Percentiles rank a stretch among this genome's conserved stretches.
phyloP scores from a whole-genome alignment of 2,113 vertebrate genomes.

The Psittacara wagleri region DNA sequence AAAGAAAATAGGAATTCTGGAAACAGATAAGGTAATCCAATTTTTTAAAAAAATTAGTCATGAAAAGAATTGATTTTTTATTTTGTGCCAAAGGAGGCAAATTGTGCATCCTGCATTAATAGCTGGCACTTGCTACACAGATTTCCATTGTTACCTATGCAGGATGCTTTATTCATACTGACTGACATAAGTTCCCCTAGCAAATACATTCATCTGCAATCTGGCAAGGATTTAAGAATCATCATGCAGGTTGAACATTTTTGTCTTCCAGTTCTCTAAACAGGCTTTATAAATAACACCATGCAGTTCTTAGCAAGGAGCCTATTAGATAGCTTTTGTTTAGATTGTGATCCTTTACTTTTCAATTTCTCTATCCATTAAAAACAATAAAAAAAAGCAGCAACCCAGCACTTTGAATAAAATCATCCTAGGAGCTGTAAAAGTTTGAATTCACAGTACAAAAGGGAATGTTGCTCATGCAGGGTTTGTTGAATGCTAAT shows the following conservation, averaged over 20 bases:
- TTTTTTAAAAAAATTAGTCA: background rate
- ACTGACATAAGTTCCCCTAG: background rate
- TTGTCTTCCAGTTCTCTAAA: background rate
- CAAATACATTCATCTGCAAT: background rate
- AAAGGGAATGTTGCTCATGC: conserved; percentile 20
- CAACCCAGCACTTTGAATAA: background rate
- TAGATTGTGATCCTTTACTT: background rate
- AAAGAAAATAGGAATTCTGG: background rate
- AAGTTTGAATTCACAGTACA: conserved; percentile 25
- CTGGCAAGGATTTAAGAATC: background rate
- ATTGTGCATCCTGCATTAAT: background rate
- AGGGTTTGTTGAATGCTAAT: conserved; percentile 37
- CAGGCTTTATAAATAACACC: background rate
- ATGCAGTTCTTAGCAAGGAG: background rate
- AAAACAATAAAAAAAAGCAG: background rate
- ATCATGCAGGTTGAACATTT: background rate
- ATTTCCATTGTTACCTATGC: background rate
- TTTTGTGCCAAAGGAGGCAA: background rate
- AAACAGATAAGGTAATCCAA: background rate
- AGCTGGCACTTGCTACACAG: background rate
- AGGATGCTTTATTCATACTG: background rate
- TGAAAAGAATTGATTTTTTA: background rate
- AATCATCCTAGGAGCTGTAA: conserved; percentile 16
- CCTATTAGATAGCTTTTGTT: background rate
- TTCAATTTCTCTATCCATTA: conserved; percentile 11